These are phyloP conservation scores for Napeogenes sylphis DNA, from an alignment of 2,888 invertebrate species.

Conservation along the genomic window DNA sequence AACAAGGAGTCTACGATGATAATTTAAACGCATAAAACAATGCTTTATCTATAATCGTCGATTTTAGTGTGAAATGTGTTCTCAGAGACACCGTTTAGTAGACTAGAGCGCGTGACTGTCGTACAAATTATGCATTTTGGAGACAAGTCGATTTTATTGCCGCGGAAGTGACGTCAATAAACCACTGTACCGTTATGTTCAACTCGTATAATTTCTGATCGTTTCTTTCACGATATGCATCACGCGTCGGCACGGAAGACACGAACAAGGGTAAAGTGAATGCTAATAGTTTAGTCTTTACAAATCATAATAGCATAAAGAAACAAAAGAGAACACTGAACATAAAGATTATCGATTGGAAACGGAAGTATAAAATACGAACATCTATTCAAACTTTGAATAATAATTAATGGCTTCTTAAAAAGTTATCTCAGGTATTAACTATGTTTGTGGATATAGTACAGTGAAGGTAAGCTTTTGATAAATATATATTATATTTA, in stretches of 20 bases:
- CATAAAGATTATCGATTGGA: neutral
- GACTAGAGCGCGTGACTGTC: constrained; percentile 73
- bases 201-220: constrained; percentile 67
- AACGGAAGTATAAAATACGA: constrained; percentile 21
- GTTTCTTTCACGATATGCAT: constrained; percentile 59
- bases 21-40: constrained; percentile 74
- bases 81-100: constrained; percentile 75
- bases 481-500: neutral
- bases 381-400: neutral
- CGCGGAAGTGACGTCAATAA: constrained; percentile 75
- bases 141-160: constrained; percentile 75
- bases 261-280: constrained; percentile 31
- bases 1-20: constrained; percentile 70
- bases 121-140: constrained; percentile 76
- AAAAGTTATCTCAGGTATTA: neutral
- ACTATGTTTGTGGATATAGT: neutral
- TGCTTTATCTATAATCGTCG: constrained; percentile 71
- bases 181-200: constrained; percentile 72
- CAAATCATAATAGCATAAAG: constrained; percentile 4
- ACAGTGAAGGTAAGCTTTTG: too few relatives aligned
- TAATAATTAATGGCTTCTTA: too few relatives aligned
- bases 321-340: constrained; percentile 1
- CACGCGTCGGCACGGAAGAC: constrained; percentile 52
- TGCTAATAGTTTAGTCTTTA: constrained; percentile 2
- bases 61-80: constrained; percentile 77